A percentile compares a stretch with the other conserved stretches of the same genome.
Evolutionary conservation across 2,797 vertebrate genomes (phyloP).

Genomic region (Mastacembelus armatus): DNA sequence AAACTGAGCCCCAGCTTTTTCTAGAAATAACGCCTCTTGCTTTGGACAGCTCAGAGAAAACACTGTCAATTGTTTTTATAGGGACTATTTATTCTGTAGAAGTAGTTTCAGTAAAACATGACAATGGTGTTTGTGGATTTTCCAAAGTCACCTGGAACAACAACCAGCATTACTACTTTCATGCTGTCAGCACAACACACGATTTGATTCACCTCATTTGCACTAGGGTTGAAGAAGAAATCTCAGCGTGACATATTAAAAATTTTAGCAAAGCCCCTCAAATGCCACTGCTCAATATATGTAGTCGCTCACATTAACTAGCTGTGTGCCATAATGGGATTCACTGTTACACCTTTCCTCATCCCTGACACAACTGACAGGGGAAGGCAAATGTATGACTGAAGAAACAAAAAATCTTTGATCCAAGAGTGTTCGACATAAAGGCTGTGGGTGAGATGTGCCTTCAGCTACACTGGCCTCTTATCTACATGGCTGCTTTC

Average conservation of each 20-base stretch:
- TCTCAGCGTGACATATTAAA: background rate
- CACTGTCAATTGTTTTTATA: background rate
- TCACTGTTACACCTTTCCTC: too few species aligned
- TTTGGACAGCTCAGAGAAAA: background rate
- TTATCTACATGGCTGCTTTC: constrained; percentile 60
- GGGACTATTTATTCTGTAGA: background rate
- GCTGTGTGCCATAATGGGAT: background rate
- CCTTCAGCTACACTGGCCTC: constrained; percentile 65
- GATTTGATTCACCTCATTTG: background rate
- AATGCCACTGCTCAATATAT: background rate
- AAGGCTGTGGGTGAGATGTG: constrained; percentile 48
- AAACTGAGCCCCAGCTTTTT: constrained; percentile 2
- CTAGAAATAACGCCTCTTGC: background rate
- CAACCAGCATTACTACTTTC: background rate
- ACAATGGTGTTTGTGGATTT: constrained; percentile 16
- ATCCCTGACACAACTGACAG: too few species aligned
- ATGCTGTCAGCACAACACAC: background rate
- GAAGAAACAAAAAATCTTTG: constrained; percentile 61
- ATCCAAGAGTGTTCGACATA: constrained; percentile 58
- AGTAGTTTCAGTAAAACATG: background rate
- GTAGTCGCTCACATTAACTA: constrained; percentile 3
- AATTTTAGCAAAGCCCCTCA: too few species aligned
- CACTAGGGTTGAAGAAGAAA: background rate
- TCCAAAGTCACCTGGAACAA: background rate
- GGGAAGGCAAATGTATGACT: constrained; percentile 32